A percentile compares a stretch with the other conserved stretches of the same genome.
Evolutionary conservation across 2,113 vertebrate species (phyloP).

Genomic region (Osmerus mordax): DNA sequence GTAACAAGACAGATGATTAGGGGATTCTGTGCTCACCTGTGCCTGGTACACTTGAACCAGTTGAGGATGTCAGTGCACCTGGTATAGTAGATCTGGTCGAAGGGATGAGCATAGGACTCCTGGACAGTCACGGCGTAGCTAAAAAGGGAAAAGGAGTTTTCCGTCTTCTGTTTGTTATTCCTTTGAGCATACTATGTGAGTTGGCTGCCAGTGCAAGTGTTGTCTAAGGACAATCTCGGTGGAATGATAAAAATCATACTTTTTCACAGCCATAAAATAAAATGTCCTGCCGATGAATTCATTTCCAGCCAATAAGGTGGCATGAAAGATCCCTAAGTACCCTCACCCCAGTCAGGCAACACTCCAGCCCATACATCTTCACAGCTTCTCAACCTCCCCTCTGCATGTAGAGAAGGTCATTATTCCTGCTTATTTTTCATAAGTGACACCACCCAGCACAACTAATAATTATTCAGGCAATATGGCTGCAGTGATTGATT

Average conservation of each 20-base stretch:
- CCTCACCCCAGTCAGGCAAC: constrained; percentile 58
- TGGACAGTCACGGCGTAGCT: constrained; percentile 98
- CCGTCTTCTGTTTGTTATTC: neutral
- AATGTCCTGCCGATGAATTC: constrained; percentile 41
- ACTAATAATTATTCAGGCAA: constrained; percentile 73
- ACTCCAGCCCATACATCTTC: constrained; percentile 65
- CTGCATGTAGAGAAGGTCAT: constrained; percentile 53
- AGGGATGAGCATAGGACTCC: constrained; percentile 95
- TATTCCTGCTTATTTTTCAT: constrained; percentile 71
- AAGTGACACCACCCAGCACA: constrained; percentile 66
- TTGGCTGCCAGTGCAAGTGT: neutral
- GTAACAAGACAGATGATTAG: neutral
- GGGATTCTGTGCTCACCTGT: constrained; percentile 77
- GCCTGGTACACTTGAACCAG: constrained; percentile 99
- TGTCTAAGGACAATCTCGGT: neutral
- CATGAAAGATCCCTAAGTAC: constrained; percentile 55
- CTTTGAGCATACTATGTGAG: neutral
- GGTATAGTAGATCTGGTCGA: constrained; percentile 98
- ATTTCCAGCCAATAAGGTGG: constrained; percentile 60
- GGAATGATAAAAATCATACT: neutral
- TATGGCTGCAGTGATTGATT: constrained; percentile 67
- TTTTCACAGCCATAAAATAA: constrained; percentile 42
- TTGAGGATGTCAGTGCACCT: constrained; percentile 98
- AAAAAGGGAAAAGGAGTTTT: neutral
- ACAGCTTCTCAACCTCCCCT: constrained; percentile 57